Evolutionary conservation across 1,140 invertebrate species (phyloP), one percentile per base, ranked within the genome.

Genomic region (Drosophila navojoa): DNA sequence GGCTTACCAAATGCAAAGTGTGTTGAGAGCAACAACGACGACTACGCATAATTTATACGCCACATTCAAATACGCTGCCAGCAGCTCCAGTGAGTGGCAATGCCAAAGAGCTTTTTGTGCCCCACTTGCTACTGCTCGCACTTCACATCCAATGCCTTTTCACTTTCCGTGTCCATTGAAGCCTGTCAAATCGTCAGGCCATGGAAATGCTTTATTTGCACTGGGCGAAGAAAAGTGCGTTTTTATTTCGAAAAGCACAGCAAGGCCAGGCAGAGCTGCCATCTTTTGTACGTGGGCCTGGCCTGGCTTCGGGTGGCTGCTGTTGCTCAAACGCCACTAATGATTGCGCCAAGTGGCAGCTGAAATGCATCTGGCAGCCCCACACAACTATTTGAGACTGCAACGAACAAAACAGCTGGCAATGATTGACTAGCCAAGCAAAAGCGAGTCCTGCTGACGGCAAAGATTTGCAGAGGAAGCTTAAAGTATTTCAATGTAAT

Each of bases 41-140:
- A 69, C 80, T 84, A 82, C 80, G 76, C 80, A 81, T 82, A 81
- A 82, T 79, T 81, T 84, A 79, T 52, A 58, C 59, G 11, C 32
- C 45, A 29, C 3, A 55, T 54, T 44, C 47, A 61, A 38, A 38
- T 19, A 6, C 10, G 40, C 40, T 44, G 38, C 13, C 5, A 13
- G 25, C 9, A 6, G 4, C 52, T 47, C 57, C 32, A 32, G 22
- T 69, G 66, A 81, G 69, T 77, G 79, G 63, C 62, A 73, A 59
- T 69, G 55, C 78, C 77, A 16, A 52, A 76, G 68, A 77, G 79
- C 78, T 77, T 50, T 58, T 40, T 60, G n/a, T 25, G 15, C 40
- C 44, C 16, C 25, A 50, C 45, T 60, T 69, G 9, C 13, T 27
- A 13, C 10, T 2, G 11, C 19, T 38, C 10, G 4, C 32, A 57